Evolutionary conservation across 2,113 vertebrate genomes (phyloP).

Genomic region (Chloebia gouldiae): DNA sequence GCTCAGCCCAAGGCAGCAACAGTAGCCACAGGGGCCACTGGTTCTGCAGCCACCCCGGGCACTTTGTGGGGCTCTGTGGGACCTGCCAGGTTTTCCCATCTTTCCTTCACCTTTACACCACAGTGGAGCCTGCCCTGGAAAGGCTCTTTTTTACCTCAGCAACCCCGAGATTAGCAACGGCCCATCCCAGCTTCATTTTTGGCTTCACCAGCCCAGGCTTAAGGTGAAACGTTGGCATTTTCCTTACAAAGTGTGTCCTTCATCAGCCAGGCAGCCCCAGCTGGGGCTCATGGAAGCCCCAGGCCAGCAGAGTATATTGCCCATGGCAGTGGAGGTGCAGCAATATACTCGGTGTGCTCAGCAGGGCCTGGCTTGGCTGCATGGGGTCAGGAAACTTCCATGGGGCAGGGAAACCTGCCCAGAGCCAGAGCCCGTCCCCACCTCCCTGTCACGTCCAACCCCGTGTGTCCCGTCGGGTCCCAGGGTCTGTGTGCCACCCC

Average conservation of each 20-base stretch:
- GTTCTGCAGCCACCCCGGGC: background rate
- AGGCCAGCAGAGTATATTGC: constrained; percentile 7
- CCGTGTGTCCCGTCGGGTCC: background rate
- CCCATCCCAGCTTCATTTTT: background rate
- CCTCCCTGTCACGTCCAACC: background rate
- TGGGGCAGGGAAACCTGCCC: constrained; percentile 42
- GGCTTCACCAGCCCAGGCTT: background rate
- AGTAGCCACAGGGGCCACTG: background rate
- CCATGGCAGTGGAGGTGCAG: background rate
- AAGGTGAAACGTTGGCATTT: constrained; percentile 37
- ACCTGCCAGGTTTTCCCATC: background rate
- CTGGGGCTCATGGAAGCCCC: constrained; percentile 10
- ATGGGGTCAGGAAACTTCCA: constrained; percentile 36
- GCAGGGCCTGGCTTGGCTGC: constrained; percentile 19
- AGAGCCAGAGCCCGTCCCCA: background rate
- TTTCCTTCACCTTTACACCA: background rate
- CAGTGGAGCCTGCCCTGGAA: background rate
- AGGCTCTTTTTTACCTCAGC: background rate
- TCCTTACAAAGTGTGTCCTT: background rate
- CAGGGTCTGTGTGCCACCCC: background rate
- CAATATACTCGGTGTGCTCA: constrained; percentile 43
- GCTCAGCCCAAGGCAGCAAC: background rate
- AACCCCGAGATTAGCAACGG: background rate
- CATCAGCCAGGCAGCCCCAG: background rate
- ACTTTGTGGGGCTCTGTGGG: background rate